A percentile compares a stretch with the other conserved stretches of the same genome.
Conservation (phyloP, 2,888 invertebrate genomes). For the Minunthozetes semirufus region DNA sequence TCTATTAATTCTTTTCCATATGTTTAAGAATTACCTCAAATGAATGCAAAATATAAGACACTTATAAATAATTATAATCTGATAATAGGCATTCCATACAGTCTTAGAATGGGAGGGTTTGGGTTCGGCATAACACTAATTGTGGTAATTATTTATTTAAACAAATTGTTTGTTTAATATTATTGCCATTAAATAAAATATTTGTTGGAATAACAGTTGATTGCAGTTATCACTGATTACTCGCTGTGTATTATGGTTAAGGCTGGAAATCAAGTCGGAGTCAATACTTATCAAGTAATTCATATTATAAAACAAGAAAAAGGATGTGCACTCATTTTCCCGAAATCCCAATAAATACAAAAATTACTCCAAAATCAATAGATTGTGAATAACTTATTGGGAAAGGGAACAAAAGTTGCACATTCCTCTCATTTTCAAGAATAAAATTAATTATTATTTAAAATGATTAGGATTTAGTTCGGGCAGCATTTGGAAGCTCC, state of each 20-base stretch:
- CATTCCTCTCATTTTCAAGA: neutral
- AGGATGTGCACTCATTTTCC: no score
- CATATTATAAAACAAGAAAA: neutral
- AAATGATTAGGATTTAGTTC: conserved; percentile 57
- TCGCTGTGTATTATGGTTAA: conserved; percentile 70
- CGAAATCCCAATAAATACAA: no score
- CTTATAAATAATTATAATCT: neutral
- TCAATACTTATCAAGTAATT: conserved; percentile 65
- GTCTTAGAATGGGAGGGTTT: conserved; percentile 70
- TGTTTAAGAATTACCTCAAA: neutral
- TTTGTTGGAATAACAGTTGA: conserved; percentile 44
- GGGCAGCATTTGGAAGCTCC: conserved; percentile 68
- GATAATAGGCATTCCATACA: conserved; percentile 64
- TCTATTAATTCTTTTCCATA: neutral
- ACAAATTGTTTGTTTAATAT: neutral
- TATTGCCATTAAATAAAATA: neutral
- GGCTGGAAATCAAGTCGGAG: conserved; percentile 66
- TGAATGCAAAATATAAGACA: neutral
- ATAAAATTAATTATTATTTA: neutral
- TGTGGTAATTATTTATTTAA: conserved; percentile 45
- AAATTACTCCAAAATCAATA: no score
- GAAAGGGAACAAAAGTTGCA: no score
- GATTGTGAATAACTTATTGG: no score
- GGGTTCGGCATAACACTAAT: conserved; percentile 66
- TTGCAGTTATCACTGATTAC: conserved; percentile 71